Conservation (phyloP, 2,113 vertebrate genomes). For the Pantherophis guttatus region DNA sequence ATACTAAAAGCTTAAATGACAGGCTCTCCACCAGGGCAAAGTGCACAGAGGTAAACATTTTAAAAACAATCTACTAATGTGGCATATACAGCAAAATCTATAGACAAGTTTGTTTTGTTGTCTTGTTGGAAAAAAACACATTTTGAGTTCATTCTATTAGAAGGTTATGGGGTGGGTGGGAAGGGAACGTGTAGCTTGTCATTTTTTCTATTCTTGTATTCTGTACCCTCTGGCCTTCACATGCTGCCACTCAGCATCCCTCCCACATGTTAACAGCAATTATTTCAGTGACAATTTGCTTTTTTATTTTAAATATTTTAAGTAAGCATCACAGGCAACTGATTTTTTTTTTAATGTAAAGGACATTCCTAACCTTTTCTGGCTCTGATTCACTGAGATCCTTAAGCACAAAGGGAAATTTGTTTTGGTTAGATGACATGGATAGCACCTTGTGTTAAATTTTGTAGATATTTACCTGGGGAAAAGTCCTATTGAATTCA, state of each 20-base stretch:
- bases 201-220: conserved; percentile 80
- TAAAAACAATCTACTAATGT: conserved; percentile 62
- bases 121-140: conserved; percentile 83
- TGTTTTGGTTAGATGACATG: neutral
- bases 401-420: neutral
- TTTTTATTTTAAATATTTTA: conserved; percentile 13
- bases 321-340: neutral
- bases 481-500: neutral
- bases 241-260: conserved; percentile 22
- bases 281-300: conserved; percentile 13
- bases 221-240: conserved; percentile 36
- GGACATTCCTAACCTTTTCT: neutral
- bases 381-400: conserved; percentile 5
- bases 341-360: neutral
- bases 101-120: conserved; percentile 76
- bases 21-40: conserved; percentile 81
- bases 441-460: neutral
- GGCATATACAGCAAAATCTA: conserved; percentile 22
- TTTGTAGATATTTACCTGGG: neutral
- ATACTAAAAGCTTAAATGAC: conserved; percentile 77
- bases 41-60: conserved; percentile 82
- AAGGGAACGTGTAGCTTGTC: conserved; percentile 61
- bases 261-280: neutral
- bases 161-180: conserved; percentile 53
- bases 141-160: conserved; percentile 44